These are phyloP conservation scores for Uromys caudimaculatus DNA, from an alignment of 2,797 vertebrate species.

Conservation along the genomic window DNA sequence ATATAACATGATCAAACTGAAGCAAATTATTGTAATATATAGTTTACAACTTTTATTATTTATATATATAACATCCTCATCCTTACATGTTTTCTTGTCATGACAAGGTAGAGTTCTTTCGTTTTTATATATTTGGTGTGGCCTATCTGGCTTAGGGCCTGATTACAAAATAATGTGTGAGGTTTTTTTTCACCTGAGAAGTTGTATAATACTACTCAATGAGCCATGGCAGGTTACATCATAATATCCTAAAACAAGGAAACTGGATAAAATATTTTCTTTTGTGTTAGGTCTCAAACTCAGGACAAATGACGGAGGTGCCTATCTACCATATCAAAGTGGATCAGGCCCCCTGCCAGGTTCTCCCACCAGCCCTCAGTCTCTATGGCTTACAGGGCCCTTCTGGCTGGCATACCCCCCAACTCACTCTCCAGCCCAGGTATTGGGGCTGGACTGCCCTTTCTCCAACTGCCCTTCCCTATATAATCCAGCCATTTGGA, in stretches of 20 bases:
- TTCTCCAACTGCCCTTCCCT: background rate
- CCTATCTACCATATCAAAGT: background rate
- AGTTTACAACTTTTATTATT: too few species aligned
- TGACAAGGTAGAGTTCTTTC: background rate
- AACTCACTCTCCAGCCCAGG: background rate
- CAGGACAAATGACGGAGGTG: background rate
- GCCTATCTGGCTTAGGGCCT: background rate
- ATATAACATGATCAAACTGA: background rate
- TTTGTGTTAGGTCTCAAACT: background rate
- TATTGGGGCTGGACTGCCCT: background rate
- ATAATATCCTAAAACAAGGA: conserved; percentile 21
- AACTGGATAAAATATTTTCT: conserved; percentile 2
- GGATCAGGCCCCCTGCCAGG: background rate
- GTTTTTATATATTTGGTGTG: conserved; percentile 12
- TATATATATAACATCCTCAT: background rate
- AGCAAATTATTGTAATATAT: background rate
- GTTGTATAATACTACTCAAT: background rate
- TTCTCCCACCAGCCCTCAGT: background rate
- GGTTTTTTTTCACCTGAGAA: background rate
- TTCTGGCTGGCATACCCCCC: background rate
- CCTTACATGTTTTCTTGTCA: background rate
- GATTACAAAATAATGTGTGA: conserved; percentile 11
- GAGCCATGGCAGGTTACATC: background rate
- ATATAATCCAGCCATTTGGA: background rate
- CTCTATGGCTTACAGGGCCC: background rate